phyloP scores from a whole-genome alignment of 2,113 vertebrate genomes.

The Caloenas nicobarica region DNA sequence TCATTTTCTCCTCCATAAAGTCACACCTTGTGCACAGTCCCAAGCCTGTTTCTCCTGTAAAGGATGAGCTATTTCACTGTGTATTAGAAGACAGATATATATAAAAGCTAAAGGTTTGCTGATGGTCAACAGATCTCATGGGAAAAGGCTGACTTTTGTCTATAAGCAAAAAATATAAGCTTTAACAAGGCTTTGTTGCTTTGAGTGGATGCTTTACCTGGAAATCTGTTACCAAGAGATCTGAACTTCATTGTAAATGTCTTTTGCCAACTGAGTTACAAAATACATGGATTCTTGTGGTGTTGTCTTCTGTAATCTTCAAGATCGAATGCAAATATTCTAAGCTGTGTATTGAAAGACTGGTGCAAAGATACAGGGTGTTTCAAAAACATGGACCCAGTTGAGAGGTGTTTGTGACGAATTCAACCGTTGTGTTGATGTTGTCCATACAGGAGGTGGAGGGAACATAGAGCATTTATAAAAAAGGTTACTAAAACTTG shows the following conservation, averaged over 20 bases:
- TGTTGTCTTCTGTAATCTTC: background rate
- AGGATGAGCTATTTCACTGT: background rate
- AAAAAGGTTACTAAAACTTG: no score
- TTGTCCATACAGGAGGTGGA: no score
- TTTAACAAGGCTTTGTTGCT: background rate
- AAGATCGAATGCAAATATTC: background rate
- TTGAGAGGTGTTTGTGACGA: no score
- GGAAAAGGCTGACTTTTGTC: background rate
- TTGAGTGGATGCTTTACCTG: background rate
- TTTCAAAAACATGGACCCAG: no score
- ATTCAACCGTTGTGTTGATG: no score
- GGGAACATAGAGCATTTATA: no score
- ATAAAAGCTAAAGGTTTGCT: background rate
- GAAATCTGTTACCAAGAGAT: background rate
- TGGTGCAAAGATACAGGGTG: background rate
- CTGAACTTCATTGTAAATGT: background rate
- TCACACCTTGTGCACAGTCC: background rate
- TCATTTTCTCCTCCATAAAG: background rate
- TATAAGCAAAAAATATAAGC: background rate
- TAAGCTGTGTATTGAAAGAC: background rate
- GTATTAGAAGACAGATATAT: background rate
- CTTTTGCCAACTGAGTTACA: background rate
- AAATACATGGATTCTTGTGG: rapidly evolving
- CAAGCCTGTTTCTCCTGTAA: background rate
- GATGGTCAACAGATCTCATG: background rate